A percentile compares a stretch with the other conserved stretches of the same genome.
Conservation (phyloP, 2,797 vertebrate genomes). For the Liasis olivaceus region DNA sequence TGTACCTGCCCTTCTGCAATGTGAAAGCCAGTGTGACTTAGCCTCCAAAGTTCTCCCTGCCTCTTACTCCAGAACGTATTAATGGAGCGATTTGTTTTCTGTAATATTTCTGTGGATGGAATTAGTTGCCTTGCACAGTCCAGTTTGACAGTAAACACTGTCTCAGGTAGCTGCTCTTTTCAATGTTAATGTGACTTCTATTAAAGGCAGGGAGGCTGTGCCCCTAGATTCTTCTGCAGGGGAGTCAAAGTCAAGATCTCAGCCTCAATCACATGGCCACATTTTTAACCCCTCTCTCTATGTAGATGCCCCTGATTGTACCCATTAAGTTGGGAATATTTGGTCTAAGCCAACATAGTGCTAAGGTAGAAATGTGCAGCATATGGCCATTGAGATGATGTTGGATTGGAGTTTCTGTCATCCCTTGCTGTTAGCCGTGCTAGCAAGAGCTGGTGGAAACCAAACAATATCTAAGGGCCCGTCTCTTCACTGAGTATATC, state of each 20-base stretch:
- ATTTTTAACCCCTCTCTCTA: neutral
- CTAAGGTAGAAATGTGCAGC: neutral
- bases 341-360: neutral
- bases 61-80: neutral
- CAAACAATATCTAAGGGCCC: neutral
- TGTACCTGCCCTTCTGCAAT: conserved; percentile 12
- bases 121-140: neutral
- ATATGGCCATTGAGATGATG: neutral
- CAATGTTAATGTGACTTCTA: neutral
- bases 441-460: neutral
- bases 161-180: neutral
- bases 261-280: neutral
- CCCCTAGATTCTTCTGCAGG: neutral
- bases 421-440: neutral
- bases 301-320: neutral
- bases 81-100: neutral
- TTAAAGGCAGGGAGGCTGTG: neutral
- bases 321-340: neutral
- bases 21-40: neutral
- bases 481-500: neutral
- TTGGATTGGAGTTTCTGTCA: neutral
- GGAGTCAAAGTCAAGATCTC: neutral
- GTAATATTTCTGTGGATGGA: neutral
- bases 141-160: neutral
- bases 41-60: neutral